phyloP scores from a whole-genome alignment of 2,113 vertebrate species.

The Channa argus region DNA sequence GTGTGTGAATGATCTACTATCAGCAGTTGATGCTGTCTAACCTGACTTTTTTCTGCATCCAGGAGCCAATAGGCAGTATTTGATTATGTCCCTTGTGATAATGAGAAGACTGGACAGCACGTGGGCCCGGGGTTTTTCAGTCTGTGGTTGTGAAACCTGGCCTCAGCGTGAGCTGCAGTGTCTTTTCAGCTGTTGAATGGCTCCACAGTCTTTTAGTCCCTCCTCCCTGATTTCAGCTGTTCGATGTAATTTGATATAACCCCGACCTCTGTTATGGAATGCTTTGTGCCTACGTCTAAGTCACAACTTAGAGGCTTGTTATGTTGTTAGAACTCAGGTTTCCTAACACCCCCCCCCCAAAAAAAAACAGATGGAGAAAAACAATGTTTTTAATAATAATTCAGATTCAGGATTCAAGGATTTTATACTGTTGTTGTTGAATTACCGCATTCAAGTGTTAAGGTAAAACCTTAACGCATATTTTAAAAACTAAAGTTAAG shows the following conservation, averaged over 20 bases:
- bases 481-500: too few relatives aligned
- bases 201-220: constrained; percentile 69
- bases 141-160: constrained; percentile 48
- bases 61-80: not conserved
- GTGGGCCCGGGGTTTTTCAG: constrained; percentile 28
- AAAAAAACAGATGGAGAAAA: too few relatives aligned
- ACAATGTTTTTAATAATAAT: too few relatives aligned
- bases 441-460: too few relatives aligned
- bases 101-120: constrained; percentile 16
- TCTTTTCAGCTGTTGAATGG: constrained; percentile 82
- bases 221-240: constrained; percentile 83
- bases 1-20: too few relatives aligned
- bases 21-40: not conserved
- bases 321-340: constrained; percentile 49
- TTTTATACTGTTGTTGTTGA: too few relatives aligned
- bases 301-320: constrained; percentile 40
- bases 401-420: too few relatives aligned
- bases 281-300: constrained; percentile 53
- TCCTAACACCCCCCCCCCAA: too few relatives aligned
- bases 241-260: constrained; percentile 81
- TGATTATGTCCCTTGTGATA: constrained; percentile 8
- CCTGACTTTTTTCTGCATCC: not conserved
- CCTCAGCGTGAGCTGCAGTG: constrained; percentile 53
- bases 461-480: too few relatives aligned
- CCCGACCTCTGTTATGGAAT: constrained; percentile 69